A percentile compares a stretch with the other conserved stretches of the same genome.
phyloP scores from a whole-genome alignment of 2,888 invertebrate species.

The Resseliella maxima region DNA sequence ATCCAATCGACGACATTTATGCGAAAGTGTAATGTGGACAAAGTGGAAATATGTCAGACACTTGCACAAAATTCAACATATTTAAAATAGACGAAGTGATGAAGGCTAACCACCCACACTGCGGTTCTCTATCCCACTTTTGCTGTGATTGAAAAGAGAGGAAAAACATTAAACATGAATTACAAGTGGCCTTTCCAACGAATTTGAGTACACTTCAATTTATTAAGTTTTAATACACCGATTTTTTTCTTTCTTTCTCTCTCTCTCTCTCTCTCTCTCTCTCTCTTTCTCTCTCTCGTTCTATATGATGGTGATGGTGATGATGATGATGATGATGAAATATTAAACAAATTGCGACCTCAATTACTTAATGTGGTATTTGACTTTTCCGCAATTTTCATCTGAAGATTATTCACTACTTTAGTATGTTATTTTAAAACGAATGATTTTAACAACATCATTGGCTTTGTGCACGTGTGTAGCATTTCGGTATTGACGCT shows the following conservation, averaged over 20 bases:
- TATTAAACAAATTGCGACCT: constrained; percentile 6
- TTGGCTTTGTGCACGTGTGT: background rate
- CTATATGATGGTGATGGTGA: background rate
- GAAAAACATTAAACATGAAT: constrained; percentile 29
- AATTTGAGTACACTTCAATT: background rate
- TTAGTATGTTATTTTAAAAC: background rate
- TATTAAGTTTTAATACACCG: background rate
- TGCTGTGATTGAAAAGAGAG: background rate
- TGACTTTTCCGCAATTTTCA: background rate
- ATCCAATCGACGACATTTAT: background rate
- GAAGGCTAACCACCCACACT: background rate
- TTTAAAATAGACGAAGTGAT: background rate
- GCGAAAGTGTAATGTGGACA: background rate
- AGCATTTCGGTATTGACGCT: too few species aligned
- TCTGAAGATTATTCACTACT: background rate
- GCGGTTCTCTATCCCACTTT: background rate
- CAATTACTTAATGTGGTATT: constrained; percentile 34
- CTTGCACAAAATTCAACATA: background rate
- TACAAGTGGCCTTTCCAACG: background rate
- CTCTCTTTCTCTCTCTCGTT: background rate
- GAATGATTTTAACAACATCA: too few species aligned
- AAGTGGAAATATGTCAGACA: background rate
- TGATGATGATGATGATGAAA: background rate
- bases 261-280: background rate
- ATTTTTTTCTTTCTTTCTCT: too few species aligned